Evolutionary conservation across 1,140 invertebrate species (phyloP), one percentile per base, ranked within the genome.

Genomic region (Diploscapter pachys): DNA sequence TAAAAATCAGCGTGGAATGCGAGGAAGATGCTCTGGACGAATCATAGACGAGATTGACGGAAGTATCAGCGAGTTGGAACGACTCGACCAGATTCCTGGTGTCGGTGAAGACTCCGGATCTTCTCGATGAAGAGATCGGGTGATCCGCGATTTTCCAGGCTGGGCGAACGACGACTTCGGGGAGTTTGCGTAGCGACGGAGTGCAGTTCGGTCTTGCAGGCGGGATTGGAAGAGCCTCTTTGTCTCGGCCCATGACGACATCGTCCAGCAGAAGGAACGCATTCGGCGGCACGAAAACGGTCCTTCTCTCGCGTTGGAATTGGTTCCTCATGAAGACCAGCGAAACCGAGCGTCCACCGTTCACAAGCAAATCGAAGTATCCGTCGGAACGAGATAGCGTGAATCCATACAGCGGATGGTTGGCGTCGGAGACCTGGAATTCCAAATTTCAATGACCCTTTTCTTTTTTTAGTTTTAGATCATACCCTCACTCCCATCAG

Each of bases 281-380:
- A 68, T 5, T 52, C 66, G 11, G 49, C 52, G 66, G 6, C 66
- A 71, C 6, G 13, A 69, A 61, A 5, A 71, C 54, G 54, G 5
- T 51, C 61, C 69, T 64, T 62, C 61, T 67, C 59, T 94, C 89
- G 96, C 93, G 87, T 98, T 98, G 93, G 95, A 68, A 68, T n/a
- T 52, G 66, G 66, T 68, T 68, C 51, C 66, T 54, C 50, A 55
- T 52, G 66, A 68, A 68, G 52, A 52, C 52, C 9, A 98, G 87
- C 0, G 92, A 96, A 0, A 98, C 93, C 0, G 94, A 93, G 0
- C 95, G 94, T 5, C 95, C 95, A 5, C 96, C 95, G 87, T 98
- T 98, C 11, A 98, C 95, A 81, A 98, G 89, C 4, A 99, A 89
- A 87, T 98, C 95, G 88, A 98, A 98, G 91, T 67, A 54, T 54